Conservation (phyloP, 1,140 invertebrate genomes). For the Goniozus legneri region DNA sequence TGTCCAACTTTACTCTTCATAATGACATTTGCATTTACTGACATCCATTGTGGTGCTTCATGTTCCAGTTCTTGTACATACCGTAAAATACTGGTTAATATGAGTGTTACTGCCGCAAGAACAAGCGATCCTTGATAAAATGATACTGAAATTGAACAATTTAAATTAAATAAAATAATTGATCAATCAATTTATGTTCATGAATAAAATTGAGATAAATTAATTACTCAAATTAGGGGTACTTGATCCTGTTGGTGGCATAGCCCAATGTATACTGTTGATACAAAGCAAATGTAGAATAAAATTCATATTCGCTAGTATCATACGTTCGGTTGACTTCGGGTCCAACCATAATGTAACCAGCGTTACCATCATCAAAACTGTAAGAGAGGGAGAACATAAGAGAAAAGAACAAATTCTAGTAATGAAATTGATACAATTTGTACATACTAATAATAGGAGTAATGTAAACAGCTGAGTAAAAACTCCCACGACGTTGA, state of each 20-base stretch:
- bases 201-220: neutral
- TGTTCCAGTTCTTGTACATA: slow-evolving; percentile 19
- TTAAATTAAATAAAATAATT: slow-evolving; percentile 2
- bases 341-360: slow-evolving; percentile 50
- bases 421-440: neutral
- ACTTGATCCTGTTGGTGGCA: slow-evolving; percentile 45
- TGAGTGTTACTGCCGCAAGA: slow-evolving; percentile 43
- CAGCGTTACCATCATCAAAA: slow-evolving; percentile 49
- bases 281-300: slow-evolving; percentile 50
- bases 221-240: slow-evolving; percentile 18
- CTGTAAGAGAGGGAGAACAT: slow-evolving; percentile 33
- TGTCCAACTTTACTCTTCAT: slow-evolving; percentile 34
- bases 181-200: slow-evolving; percentile 3
- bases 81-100: slow-evolving; percentile 45
- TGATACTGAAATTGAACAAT: slow-evolving; percentile 40
- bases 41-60: slow-evolving; percentile 26
- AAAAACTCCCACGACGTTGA: too few species aligned
- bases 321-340: slow-evolving; percentile 44
- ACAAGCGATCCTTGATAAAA: slow-evolving; percentile 49
- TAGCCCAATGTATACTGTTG: slow-evolving; percentile 42
- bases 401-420: neutral
- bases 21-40: slow-evolving; percentile 11
- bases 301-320: slow-evolving; percentile 49
- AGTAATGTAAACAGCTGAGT: slow-evolving; percentile 32
- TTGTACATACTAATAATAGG: slow-evolving; percentile 46